Evolutionary conservation across 2,797 vertebrate species (phyloP), one percentile per base, ranked within the genome.

Genomic region (Rhinella marina): DNA sequence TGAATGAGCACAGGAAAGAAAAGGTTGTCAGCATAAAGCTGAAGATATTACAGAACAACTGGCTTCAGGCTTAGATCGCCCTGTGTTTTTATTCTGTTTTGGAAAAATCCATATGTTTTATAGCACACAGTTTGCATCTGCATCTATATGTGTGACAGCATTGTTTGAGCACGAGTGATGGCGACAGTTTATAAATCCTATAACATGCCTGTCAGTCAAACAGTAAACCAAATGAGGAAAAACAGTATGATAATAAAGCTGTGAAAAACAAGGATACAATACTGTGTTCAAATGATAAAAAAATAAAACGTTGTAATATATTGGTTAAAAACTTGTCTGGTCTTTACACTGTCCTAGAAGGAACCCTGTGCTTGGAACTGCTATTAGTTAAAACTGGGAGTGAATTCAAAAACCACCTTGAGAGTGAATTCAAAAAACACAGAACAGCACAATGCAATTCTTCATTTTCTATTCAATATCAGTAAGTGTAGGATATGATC

Each of bases 1-100:
- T 90, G 93, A 93, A 94, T 93, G 91, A 94, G 93, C 90, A 90
- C 91, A 91, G 88, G 91, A 90, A 91, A 90, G 92, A 92, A 88
- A 90, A 92, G 90, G 89, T 92, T 95, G 94, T 95, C 94, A 92
- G 93, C 93, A 92, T 91, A 92, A 90, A 91, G 86, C 87, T 76
- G 91, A 84, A 93, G 92, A 89, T 91, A 91, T 90, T 94, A 92
- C 17, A 86, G 91, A 91, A 90, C 91, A 91, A 86, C 91, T 92
- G 91, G 92, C 95, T 94, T 88, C 90, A 91, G 92, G 93, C 81
- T 90, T 92, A 66, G 81, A 92, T 91, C 89, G 86, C 7, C 0
- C 29, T 66, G 54, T 86, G 91, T 93, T 93, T 90, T 90, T 52
- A n/a, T 66, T 88, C 83, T 82, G 64, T 82, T 89, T 86, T 68